phyloP scores from a whole-genome alignment of 2,797 vertebrate species.

The Sebastes goodei region DNA sequence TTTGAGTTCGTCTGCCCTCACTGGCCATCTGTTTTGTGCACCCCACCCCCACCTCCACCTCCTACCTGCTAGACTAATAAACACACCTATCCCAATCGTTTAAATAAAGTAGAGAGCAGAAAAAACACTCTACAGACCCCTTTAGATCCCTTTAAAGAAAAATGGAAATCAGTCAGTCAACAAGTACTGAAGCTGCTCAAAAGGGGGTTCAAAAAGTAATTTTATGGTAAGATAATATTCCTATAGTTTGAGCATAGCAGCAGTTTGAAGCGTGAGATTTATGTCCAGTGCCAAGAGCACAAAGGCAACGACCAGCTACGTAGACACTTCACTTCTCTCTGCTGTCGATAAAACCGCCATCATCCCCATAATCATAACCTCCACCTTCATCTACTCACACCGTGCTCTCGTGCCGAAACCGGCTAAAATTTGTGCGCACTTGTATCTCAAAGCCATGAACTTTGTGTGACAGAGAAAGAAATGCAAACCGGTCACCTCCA shows the following conservation, averaged over 20 bases:
- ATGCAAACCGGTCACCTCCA: conserved; percentile 82
- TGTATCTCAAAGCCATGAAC: conserved; percentile 81
- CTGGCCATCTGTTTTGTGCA: conserved; percentile 72
- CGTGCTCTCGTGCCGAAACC: conserved; percentile 22
- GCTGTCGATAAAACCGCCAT: conserved; percentile 4
- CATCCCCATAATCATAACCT: conserved; percentile 30
- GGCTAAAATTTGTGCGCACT: conserved; percentile 68
- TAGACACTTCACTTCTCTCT: not conserved
- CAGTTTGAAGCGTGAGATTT: conserved; percentile 28
- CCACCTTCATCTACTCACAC: conserved; percentile 5
- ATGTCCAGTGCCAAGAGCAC: not conserved
- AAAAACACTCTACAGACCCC: not conserved
- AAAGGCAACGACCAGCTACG: not conserved
- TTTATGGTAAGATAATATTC: not conserved
- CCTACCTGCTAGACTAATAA: conserved; percentile 37
- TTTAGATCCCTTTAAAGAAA: not conserved
- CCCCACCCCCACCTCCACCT: conserved; percentile 36
- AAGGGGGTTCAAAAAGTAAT: not conserved
- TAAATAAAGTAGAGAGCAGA: not conserved
- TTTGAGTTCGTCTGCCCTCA: conserved; percentile 77
- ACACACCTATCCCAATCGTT: conserved; percentile 26
- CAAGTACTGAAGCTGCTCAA: not conserved
- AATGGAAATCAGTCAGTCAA: not conserved
- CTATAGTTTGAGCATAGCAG: not conserved
- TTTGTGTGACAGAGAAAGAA: conserved; percentile 85